A percentile compares a stretch with the other conserved stretches of the same genome.
These are phyloP conservation scores for Achlya flavicornis DNA, from an alignment of 2,888 invertebrate species.

Conservation along the genomic window DNA sequence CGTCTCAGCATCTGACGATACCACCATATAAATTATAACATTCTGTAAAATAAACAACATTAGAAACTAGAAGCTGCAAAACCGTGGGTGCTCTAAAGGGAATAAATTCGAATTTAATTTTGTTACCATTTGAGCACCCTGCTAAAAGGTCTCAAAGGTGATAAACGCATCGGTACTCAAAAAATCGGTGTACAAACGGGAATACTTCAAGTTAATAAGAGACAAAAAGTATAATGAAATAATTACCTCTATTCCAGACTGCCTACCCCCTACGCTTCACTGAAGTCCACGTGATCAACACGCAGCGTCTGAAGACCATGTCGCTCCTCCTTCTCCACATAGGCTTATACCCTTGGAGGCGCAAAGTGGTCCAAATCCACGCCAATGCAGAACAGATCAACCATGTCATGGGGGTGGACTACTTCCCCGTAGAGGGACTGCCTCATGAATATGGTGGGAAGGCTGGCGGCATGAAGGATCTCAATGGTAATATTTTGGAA, in stretches of 20 bases:
- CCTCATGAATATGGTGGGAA: constrained; percentile 93
- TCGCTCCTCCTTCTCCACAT: constrained; percentile 83
- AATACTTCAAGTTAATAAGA: too few species aligned
- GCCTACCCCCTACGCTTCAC: constrained; percentile 92
- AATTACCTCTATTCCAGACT: constrained; percentile 82
- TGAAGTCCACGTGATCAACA: constrained; percentile 92
- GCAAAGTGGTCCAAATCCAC: constrained; percentile 68
- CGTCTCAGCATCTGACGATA: too few species aligned
- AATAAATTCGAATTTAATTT: too few species aligned
- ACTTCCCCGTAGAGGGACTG: constrained; percentile 88
- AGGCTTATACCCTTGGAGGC: constrained; percentile 74
- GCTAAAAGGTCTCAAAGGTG: too few species aligned
- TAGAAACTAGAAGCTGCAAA: too few species aligned
- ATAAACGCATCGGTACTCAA: too few species aligned
- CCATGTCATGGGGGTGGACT: constrained; percentile 78
- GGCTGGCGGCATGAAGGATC: constrained; percentile 88
- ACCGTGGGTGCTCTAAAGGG: too few species aligned
- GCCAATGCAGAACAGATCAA: constrained; percentile 61
- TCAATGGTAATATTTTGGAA: constrained; percentile 82
- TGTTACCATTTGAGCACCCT: too few species aligned
- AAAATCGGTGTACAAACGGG: too few species aligned
- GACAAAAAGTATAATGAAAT: background rate
- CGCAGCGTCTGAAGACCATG: constrained; percentile 87
- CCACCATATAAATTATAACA: too few species aligned
- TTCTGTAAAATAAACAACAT: too few species aligned